phyloP scores from a whole-genome alignment of 2,888 invertebrate species.

The Trissoscelio sp. region DNA sequence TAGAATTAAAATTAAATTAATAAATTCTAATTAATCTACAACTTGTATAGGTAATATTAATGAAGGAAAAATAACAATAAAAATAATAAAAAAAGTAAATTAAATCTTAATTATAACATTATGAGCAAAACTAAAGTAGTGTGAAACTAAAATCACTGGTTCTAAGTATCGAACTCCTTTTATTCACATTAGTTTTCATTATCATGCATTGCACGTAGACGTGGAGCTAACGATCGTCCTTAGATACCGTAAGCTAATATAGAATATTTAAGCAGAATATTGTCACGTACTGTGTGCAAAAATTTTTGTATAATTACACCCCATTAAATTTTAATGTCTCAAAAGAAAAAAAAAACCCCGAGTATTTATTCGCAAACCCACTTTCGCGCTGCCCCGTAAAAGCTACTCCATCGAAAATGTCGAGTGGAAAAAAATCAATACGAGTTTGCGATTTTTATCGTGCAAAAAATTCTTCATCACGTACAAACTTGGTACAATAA shows the following conservation, averaged over 20 bases:
- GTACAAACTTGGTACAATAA: constrained; percentile 46
- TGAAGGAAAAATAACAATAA: constrained; percentile 11
- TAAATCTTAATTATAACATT: constrained; percentile 29
- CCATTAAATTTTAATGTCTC: constrained; percentile 33
- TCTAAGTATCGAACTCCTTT: constrained; percentile 28
- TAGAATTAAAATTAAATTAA: too few species aligned
- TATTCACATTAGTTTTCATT: constrained; percentile 49
- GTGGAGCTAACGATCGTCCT: constrained; percentile 50
- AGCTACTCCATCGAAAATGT: constrained; percentile 25
- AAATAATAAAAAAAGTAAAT: constrained; percentile 8
- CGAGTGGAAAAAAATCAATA: constrained; percentile 29
- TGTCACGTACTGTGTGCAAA: constrained; percentile 43
- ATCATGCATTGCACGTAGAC: constrained; percentile 51
- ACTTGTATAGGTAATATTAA: too few species aligned
- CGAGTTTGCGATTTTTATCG: constrained; percentile 37
- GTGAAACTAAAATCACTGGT: constrained; percentile 21
- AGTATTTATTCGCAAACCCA: constrained; percentile 23
- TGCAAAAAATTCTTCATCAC: constrained; percentile 36
- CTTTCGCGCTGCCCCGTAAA: constrained; percentile 27
- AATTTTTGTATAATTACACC: constrained; percentile 39
- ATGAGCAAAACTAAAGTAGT: constrained; percentile 1
- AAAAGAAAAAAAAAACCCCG: constrained; percentile 5
- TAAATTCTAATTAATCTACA: too few species aligned
- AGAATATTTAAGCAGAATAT: constrained; percentile 54
- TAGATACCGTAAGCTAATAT: constrained; percentile 52